Base-by-base conservation (phyloP, 2,888 invertebrate genomes). In the Mystacides longicornis region DNA sequence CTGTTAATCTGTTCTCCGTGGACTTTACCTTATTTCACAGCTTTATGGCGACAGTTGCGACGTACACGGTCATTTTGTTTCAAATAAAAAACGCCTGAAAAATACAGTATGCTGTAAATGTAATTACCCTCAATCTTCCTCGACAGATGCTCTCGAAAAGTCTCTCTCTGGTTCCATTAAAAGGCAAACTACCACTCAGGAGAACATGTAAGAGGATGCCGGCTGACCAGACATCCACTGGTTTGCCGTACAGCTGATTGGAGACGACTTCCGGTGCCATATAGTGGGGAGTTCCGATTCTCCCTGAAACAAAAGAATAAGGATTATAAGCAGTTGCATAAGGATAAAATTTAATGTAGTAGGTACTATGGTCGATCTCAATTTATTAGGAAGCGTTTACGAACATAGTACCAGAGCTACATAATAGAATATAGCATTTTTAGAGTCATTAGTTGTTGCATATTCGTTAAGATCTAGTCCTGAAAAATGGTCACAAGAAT, bases 241-340 rank as follows among this genome's bases (percentile, higher is more conserved):
- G 89, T 70, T 96, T 96, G 33, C 92, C 90, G 75, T 93, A 93
- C 64, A 91, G 82, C 71, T 91, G 86, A 67, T 91, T 83, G 60
- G 91, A 86, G 19, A 98, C 90, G 62, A 99, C 91, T 76, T 99
- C 99, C 0, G 99, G 98, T 1, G 97, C 92, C 94, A 98, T 97
- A 73, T 95, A 99, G 72, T 94, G 93, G 14, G 96, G 93, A 56
- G 94, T 94, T 33, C 97, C 97, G 59, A 97, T 89, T 61, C 94
- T 87, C 70, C 91, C 94, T 93, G 20, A 21, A 21, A 14, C 31
- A 31, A 31, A 31, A 31, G 14, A 9, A 14, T 20, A 5, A 45
- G 20, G 4, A n/a, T 5, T 20, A 45, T 19, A n/a, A 20, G 9
- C 18, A 45, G 9, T 19, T n/a, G 20, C 20, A 7, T 45, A 11